phyloP scores from a whole-genome alignment of 2,797 vertebrate genomes.

The Intellagama lesueurii region DNA sequence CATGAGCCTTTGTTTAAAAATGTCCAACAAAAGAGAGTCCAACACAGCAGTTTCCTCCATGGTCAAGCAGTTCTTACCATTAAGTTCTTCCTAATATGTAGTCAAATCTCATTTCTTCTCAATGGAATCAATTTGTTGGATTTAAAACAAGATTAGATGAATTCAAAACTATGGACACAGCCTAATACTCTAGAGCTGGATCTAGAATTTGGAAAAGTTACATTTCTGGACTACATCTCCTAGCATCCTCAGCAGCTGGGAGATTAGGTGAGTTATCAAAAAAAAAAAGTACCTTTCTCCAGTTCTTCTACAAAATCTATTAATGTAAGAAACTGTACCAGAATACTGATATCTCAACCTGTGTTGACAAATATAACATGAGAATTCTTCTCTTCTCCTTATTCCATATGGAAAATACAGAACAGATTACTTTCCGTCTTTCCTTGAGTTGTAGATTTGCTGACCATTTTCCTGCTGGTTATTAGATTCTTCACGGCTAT shows the following conservation, averaged over 20 bases:
- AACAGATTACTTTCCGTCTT: slow-evolving; percentile 32
- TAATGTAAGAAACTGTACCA: neutral
- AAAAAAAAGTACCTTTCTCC: neutral
- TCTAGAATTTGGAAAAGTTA: neutral
- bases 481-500: slow-evolving; percentile 87
- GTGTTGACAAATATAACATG: neutral
- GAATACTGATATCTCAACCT: neutral
- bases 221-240: neutral
- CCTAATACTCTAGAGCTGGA: neutral
- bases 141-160: neutral
- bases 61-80: too few relatives aligned
- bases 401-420: neutral
- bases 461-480: slow-evolving; percentile 80
- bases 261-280: neutral
- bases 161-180: neutral
- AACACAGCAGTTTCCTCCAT: too few relatives aligned
- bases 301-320: neutral
- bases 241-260: neutral
- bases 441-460: slow-evolving; percentile 56
- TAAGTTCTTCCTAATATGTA: neutral
- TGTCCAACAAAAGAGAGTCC: too few relatives aligned
- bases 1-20: too few relatives aligned
- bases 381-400: neutral
- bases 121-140: neutral
- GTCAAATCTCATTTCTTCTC: neutral